Conservation (phyloP, 2,797 vertebrate genomes). For the Enteromius radiatus region DNA sequence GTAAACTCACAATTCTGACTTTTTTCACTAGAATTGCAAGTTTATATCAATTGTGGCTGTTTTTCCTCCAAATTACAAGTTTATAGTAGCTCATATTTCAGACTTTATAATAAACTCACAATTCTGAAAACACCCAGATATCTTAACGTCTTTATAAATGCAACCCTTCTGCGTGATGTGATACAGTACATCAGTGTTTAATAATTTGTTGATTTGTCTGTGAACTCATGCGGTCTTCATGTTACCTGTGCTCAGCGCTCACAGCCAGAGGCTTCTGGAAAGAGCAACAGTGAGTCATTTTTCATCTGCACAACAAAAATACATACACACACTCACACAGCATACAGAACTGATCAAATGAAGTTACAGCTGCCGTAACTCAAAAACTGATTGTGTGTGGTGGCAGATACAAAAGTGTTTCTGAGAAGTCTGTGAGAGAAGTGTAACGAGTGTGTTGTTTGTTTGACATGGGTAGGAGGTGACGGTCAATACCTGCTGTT, state of each 20-base stretch:
- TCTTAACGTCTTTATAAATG: not conserved
- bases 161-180: not conserved
- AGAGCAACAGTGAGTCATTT: not conserved
- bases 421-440: not conserved
- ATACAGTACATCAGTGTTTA: not conserved
- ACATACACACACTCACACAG: not conserved
- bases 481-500: constrained; percentile 36
- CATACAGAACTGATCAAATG: not conserved
- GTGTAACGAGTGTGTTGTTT: constrained; percentile 30
- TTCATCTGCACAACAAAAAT: not conserved
- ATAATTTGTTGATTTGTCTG: not conserved
- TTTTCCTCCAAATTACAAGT: too few species aligned
- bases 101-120: too few species aligned
- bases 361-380: not conserved
- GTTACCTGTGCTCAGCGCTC: not conserved
- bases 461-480: constrained; percentile 46
- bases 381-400: not conserved
- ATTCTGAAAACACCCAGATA: too few species aligned
- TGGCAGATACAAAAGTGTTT: not conserved
- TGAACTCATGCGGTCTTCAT: not conserved
- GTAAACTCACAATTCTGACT: too few species aligned
- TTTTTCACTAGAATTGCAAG: too few species aligned
- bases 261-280: constrained; percentile 1
- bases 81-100: too few species aligned
- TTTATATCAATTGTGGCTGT: too few species aligned